Base-by-base conservation (phyloP, 2,113 vertebrate genomes). In the Petrocephalus zakoni region DNA sequence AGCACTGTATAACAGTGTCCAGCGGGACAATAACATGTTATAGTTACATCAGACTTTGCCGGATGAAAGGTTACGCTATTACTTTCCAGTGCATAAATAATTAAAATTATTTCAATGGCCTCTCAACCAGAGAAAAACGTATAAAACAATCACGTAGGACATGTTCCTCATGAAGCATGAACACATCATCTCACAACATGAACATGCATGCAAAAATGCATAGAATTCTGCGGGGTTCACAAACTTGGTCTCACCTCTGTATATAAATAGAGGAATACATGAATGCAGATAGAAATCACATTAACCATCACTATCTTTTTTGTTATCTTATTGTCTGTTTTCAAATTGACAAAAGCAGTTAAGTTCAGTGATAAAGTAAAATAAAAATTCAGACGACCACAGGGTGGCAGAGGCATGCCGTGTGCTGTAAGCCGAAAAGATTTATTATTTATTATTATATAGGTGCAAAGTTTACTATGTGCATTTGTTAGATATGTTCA, bases 391-490 rank as follows among this genome's bases (percentile, higher is more conserved):
- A 42, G 13, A 37, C 37, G 37, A 13, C 72, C 87, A 88, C 72
- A 22, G 56, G 87, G 78, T 88, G 87, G 87, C 87, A 88, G 72
- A 42, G 22, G 34, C n/a, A 58, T 46, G 19, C 51, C 42, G 9
- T 78, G 49, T 34, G 34, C 22, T 56, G n/a, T 42, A 83, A 49
- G 22, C 81, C 81, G n/a, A 13, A 83, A 49, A 46, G 21, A 46
- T 81, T 46, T 42, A 78, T 78, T 29, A 37, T 37, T 42, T 78
- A 22, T 81, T 22, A 81, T 15, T 6, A 21, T 15, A 46, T 6
- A 46, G 75, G 34, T 81, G 5, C 17, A 46, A 21, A 34, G 19
- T 81, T 81, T 42, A 81, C 10, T 68, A 10, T 25, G 58, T 3
- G 11, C 13, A 19, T 42, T 75, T 19, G 5, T 75, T 78, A 37